Evolutionary conservation across 2,113 vertebrate species (phyloP), one percentile per base, ranked within the genome.

Genomic region (Gopherus evgoodei): DNA sequence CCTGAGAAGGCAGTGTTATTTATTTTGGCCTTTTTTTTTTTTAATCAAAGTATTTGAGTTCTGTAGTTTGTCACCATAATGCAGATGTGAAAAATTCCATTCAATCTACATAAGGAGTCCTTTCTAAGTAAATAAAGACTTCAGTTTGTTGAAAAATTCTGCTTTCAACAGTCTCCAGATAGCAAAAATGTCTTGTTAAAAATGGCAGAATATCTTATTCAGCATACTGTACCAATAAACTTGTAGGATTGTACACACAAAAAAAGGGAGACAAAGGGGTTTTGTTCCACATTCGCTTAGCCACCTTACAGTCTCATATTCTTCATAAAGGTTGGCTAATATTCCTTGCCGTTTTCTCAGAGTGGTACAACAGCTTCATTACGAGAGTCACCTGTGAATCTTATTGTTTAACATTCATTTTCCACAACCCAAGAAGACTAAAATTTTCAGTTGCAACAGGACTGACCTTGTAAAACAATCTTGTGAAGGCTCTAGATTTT

Each of bases 401-500:
- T 87, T 91, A 69, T 35, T 78, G 24, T 81, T 81, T 11, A 38
- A 84, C 13, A 76, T 44, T 56, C 59, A 35, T 12, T 5, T 89
- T 93, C 88, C 1, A 5, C 86, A 91, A 2, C 42, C 44, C 31
- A 93, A 86, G 89, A 56, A 2, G 2, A 59, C 52, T 56, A 3
- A 17, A 86, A 80, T 59, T 80, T 5, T 42, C 78, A 52, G 72
- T 89, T 91, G 62, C 69, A 84, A 92, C 16, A 49, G 19, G 54
- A 86, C 22, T 53, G 25, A 85, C 47, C 12, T 47, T 2, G 84
- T 12, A 49, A 62, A 94, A 47, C 5, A 81, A 49, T n/a, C 52
- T 11, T 1, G 8, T 6, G 8, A 90, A 72, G 84, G 50, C 42
- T 79, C 11, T 62, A 44, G 11, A 24, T 90, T 91, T 72, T 88